These are phyloP conservation scores for Anthopleura sola DNA, from an alignment of 64 coral and sea anemone genomes.

Conservation along the genomic window DNA sequence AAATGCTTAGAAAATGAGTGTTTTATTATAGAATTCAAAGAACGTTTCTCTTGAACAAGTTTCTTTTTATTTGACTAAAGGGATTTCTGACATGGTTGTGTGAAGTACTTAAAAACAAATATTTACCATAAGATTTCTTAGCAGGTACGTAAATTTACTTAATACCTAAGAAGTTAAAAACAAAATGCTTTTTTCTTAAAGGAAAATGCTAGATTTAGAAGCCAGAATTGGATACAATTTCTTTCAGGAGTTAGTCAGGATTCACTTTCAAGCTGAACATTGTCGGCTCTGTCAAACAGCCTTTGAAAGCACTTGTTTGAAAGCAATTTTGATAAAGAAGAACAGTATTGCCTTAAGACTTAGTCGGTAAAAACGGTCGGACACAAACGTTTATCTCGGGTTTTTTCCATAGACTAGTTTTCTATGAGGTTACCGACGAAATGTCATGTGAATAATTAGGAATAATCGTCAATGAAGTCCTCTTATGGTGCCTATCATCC, in stretches of 20 bases:
- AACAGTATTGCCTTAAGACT: background rate
- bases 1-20: too few relatives aligned
- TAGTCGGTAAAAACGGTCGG: background rate
- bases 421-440: constrained; percentile 17
- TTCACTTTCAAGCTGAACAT: background rate
- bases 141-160: background rate
- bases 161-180: background rate
- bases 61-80: background rate
- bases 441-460: background rate
- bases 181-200: background rate
- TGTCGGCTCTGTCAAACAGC: background rate
- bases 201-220: background rate
- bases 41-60: too few relatives aligned
- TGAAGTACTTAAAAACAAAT: background rate
- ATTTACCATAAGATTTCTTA: background rate
- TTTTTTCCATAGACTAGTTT: background rate
- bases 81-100: background rate
- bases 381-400: background rate
- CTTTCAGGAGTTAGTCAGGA: background rate
- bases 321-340: constrained; percentile 4
- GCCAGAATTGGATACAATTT: background rate
- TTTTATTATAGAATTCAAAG: too few relatives aligned
- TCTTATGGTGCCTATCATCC: background rate
- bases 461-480: background rate
- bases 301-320: background rate